These are phyloP conservation scores for Eubasilissa splendida DNA, from an alignment of 2,888 invertebrate species.

Conservation along the genomic window DNA sequence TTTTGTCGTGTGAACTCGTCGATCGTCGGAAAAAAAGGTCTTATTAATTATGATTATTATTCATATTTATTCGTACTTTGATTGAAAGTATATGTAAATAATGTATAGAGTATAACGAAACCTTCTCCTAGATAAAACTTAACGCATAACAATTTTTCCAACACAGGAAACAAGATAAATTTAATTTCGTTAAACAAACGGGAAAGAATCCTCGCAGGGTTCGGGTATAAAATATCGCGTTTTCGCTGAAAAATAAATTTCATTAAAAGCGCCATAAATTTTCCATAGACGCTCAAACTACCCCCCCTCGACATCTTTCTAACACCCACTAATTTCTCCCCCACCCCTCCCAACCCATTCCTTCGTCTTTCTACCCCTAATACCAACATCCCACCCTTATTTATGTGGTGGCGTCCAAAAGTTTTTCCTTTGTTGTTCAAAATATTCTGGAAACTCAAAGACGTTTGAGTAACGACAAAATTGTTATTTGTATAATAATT, in stretches of 20 bases:
- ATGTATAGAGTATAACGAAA: no score
- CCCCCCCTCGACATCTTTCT: constrained; percentile 26
- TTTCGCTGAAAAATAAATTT: constrained; percentile 50
- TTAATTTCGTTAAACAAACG: constrained; percentile 1
- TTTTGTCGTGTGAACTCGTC: no score
- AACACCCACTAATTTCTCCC: constrained; percentile 41
- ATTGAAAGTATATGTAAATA: not conserved
- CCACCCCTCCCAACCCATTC: constrained; percentile 17
- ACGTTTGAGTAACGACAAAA: no score
- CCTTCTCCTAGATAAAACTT: not conserved
- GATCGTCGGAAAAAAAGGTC: no score
- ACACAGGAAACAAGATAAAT: not conserved
- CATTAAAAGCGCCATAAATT: constrained; percentile 54
- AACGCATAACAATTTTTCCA: not conserved
- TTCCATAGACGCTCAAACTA: constrained; percentile 40
- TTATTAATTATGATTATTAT: not conserved
- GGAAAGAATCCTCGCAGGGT: not conserved
- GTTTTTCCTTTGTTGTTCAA: not conserved
- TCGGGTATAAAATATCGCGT: constrained; percentile 12
- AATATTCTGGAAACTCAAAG: no score
- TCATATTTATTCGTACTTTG: not conserved
- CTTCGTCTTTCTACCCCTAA: constrained; percentile 13
- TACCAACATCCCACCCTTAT: constrained; percentile 18
- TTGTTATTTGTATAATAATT: no score
- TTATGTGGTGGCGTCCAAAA: constrained; percentile 18